phyloP scores from a whole-genome alignment of 2,797 vertebrate species.

The Arremon brunneinucha region DNA sequence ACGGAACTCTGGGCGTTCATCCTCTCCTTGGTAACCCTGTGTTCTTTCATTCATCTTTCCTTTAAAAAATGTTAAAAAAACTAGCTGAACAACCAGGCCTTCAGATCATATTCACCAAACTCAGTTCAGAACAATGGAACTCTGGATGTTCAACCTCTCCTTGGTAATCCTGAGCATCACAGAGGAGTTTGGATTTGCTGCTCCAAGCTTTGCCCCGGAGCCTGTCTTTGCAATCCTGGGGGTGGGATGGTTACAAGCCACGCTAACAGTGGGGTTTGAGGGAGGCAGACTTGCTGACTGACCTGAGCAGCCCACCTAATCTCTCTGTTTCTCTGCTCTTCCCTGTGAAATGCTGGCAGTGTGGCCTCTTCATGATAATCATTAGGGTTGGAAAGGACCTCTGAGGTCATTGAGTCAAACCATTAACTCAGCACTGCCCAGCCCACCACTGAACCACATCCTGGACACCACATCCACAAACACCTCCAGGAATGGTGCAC shows the following conservation, averaged over 20 bases:
- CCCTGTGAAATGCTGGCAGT: background rate
- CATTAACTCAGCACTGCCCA: background rate
- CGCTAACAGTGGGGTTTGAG: rapidly evolving
- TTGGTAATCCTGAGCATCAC: rapidly evolving
- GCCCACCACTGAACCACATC: background rate
- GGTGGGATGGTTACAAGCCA: rapidly evolving
- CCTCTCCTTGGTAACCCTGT: background rate
- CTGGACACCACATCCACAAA: background rate
- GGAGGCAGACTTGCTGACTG: rapidly evolving
- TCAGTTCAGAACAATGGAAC: background rate
- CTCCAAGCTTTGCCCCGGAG: rapidly evolving
- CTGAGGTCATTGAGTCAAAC: background rate
- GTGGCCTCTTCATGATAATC: rapidly evolving
- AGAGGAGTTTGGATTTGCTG: background rate
- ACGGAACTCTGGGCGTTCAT: background rate
- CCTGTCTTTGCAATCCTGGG: too few species aligned
- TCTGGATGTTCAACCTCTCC: background rate
- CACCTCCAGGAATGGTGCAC: background rate
- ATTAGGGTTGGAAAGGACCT: background rate
- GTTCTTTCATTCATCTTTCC: slow-evolving; percentile 48
- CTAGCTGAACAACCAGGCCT: background rate
- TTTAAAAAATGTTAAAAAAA: background rate
- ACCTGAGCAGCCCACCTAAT: background rate
- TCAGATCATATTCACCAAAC: background rate
- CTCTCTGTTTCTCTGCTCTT: background rate